Evolutionary conservation across 2,797 vertebrate genomes (phyloP).

Genomic region (Dendrocincla tyrannina): DNA sequence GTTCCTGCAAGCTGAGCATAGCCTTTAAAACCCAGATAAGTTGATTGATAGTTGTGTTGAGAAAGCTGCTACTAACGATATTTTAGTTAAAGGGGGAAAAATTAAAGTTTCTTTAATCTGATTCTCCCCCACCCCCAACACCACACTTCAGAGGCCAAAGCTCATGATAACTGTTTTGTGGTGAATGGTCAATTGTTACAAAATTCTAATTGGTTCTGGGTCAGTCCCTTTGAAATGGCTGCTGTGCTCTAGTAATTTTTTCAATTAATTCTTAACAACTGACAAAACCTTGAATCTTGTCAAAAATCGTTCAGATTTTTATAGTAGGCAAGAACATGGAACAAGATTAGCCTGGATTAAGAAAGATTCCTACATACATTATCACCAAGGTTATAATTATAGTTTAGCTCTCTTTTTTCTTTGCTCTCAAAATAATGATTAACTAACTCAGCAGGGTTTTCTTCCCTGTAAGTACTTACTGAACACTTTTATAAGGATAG

Average conservation of each 20-base stretch:
- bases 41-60: slow-evolving; percentile 57
- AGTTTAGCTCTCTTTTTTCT: background rate
- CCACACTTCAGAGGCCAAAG: slow-evolving; percentile 77
- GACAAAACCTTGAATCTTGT: slow-evolving; percentile 83
- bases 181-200: slow-evolving; percentile 84
- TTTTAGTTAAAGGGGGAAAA: slow-evolving; percentile 51
- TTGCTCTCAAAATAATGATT: slow-evolving; percentile 35
- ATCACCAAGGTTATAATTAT: slow-evolving; percentile 42
- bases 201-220: slow-evolving; percentile 87
- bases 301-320: slow-evolving; percentile 78
- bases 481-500: background rate
- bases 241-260: slow-evolving; percentile 81
- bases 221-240: slow-evolving; percentile 79
- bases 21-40: slow-evolving; percentile 62
- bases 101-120: slow-evolving; percentile 72
- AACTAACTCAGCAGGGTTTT: slow-evolving; percentile 34
- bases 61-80: slow-evolving; percentile 63
- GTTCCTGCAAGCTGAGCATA: slow-evolving; percentile 52
- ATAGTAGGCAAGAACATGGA: slow-evolving; percentile 61
- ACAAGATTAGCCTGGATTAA: slow-evolving; percentile 41
- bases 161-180: slow-evolving; percentile 75
- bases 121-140: slow-evolving; percentile 65
- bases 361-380: slow-evolving; percentile 36
- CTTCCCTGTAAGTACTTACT: background rate
- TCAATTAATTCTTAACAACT: slow-evolving; percentile 86